A percentile compares a stretch with the other conserved stretches of the same genome.
These are phyloP conservation scores for Acanthisitta chloris DNA, from an alignment of 2,113 vertebrate genomes.

Conservation along the genomic window DNA sequence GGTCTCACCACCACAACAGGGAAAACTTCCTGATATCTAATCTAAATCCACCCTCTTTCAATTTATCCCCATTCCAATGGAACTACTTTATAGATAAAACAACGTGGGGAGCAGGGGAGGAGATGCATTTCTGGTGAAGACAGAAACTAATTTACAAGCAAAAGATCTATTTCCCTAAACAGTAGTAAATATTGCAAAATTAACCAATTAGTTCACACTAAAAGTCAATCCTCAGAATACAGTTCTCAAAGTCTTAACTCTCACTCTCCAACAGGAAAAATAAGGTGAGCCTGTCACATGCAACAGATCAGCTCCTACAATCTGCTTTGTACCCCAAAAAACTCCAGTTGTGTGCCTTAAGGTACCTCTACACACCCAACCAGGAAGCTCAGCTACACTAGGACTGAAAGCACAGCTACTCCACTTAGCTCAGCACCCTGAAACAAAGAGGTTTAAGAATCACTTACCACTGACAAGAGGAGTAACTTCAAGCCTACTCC, in stretches of 20 bases:
- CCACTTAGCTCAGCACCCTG: not conserved
- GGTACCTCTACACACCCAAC: not conserved
- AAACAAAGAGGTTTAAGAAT: not conserved
- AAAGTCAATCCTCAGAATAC: not conserved
- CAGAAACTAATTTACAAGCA: not conserved
- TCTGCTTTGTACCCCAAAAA: not conserved
- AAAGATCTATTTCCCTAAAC: not conserved
- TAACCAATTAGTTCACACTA: not conserved
- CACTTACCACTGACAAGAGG: not conserved
- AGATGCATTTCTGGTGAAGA: not conserved
- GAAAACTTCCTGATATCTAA: too few species aligned
- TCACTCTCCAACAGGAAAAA: not conserved
- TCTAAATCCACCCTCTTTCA: too few species aligned
- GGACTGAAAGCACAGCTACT: not conserved
- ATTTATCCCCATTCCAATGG: not conserved
- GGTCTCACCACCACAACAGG: too few species aligned
- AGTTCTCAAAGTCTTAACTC: not conserved
- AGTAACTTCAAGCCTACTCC: not conserved
- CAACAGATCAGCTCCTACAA: not conserved
- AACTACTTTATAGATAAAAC: not conserved
- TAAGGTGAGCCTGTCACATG: too few species aligned
- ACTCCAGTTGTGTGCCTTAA: not conserved
- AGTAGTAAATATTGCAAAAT: not conserved
- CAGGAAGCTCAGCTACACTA: not conserved
- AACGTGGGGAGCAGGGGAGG: fast-evolving